phyloP scores from a whole-genome alignment of 1,140 invertebrate genomes.

The Metaphire vulgaris region DNA sequence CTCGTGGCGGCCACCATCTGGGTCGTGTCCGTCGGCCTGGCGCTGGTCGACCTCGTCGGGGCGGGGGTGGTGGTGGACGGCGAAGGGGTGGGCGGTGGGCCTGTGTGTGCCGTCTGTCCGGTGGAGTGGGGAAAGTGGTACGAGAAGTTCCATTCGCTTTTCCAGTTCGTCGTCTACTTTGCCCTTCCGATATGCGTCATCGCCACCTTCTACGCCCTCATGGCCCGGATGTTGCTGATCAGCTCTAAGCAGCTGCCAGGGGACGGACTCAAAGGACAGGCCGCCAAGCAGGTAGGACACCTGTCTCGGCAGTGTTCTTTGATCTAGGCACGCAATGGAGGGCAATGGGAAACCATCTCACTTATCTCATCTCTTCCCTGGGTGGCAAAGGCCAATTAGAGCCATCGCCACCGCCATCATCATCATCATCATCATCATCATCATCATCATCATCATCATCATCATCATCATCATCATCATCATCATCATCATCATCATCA shows the following conservation, averaged over 20 bases:
- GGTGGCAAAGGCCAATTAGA: too few species aligned
- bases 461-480: conserved; percentile 13
- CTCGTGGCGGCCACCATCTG: neutral
- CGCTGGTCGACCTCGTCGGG: neutral
- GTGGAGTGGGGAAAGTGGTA: neutral
- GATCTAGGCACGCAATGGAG: too few species aligned
- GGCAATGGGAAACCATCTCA: too few species aligned
- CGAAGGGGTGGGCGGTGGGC: too few species aligned
- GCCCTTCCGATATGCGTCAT: conserved; percentile 11
- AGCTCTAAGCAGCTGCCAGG: conserved; percentile 14
- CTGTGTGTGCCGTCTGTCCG: neutral
- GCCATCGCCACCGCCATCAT: neutral
- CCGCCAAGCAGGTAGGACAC: conserved; percentile 17
- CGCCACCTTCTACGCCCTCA: conserved; percentile 15
- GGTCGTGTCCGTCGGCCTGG: neutral
- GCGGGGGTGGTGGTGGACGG: neutral
- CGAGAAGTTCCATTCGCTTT: conserved; percentile 9
- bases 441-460: conserved; percentile 17
- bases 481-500: conserved; percentile 8
- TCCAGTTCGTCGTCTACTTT: conserved; percentile 20
- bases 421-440: conserved; percentile 4
- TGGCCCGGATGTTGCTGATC: conserved; percentile 6
- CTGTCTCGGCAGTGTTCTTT: too few species aligned
- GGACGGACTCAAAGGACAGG: neutral
- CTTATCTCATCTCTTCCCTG: too few species aligned